Evolutionary conservation across 1,140 invertebrate species (phyloP).

Genomic region (Drosophila mojavensis): DNA sequence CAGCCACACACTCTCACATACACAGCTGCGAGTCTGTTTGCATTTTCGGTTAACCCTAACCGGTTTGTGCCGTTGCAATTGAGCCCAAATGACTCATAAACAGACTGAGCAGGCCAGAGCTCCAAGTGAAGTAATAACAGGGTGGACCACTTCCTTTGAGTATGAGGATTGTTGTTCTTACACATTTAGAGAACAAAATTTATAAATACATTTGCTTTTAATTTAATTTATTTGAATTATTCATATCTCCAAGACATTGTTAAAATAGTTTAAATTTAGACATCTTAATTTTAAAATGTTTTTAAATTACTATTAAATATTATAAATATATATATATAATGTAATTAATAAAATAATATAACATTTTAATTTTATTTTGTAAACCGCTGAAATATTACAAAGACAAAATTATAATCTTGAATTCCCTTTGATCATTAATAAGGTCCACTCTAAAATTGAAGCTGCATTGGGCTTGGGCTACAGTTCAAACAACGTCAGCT

Average conservation of each 20-base stretch:
- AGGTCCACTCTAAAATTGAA: conserved; percentile 47
- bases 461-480: conserved; percentile 20
- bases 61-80: conserved; percentile 55
- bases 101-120: conserved; percentile 53
- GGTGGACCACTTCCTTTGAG: conserved; percentile 46
- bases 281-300: no score
- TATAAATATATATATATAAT: no score
- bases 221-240: no score
- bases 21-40: conserved; percentile 32
- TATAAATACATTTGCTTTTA: no score
- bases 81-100: conserved; percentile 79
- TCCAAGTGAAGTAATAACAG: conserved; percentile 54
- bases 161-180: no score
- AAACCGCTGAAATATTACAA: neutral
- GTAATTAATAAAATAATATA: no score
- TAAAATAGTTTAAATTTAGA: no score
- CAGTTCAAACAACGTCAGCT: conserved; percentile 49
- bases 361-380: neutral
- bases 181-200: no score
- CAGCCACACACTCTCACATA: neutral
- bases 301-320: no score
- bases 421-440: neutral
- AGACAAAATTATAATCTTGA: no score
- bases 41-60: conserved; percentile 34
- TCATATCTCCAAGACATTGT: no score